phyloP scores from a whole-genome alignment of 2,888 invertebrate species.

The Parnassius glacialis region DNA sequence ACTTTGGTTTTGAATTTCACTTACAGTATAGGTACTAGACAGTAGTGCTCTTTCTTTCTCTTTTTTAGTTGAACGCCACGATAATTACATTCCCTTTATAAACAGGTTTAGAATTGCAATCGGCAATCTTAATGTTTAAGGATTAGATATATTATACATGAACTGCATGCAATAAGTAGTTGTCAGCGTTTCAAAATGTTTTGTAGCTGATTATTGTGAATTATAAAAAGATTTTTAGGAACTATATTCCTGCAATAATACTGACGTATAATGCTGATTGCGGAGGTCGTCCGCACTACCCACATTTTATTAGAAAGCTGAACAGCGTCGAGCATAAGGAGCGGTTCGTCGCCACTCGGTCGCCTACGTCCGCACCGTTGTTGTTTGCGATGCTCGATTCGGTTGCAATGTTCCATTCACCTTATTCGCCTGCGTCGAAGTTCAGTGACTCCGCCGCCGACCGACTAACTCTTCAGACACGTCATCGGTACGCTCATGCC shows the following conservation, averaged over 20 bases:
- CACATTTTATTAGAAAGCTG: conserved; percentile 73
- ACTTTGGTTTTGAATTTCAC: conserved; percentile 21
- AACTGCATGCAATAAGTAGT: no score
- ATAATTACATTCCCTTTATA: conserved; percentile 4
- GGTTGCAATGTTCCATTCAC: conserved; percentile 78
- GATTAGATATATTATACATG: neutral
- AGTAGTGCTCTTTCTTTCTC: conserved; percentile 26
- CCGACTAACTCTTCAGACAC: conserved; percentile 66
- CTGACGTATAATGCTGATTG: neutral
- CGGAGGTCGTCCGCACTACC: conserved; percentile 31
- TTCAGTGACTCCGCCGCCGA: conserved; percentile 74
- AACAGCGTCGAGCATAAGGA: conserved; percentile 51
- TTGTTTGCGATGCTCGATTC: conserved; percentile 55
- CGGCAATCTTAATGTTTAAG: neutral
- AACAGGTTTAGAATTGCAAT: neutral
- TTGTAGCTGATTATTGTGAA: no score
- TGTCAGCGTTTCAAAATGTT: no score
- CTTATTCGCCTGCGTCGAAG: conserved; percentile 71
- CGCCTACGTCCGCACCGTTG: conserved; percentile 53
- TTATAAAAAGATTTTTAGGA: neutral
- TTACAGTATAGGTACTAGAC: conserved; percentile 11
- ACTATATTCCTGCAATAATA: no score
- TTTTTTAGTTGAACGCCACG: conserved; percentile 29
- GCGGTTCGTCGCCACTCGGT: conserved; percentile 45
- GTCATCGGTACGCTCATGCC: conserved; percentile 71